These are phyloP conservation scores for Pachymerium ferrugineum DNA, from an alignment of 2,888 invertebrate species.

Conservation along the genomic window DNA sequence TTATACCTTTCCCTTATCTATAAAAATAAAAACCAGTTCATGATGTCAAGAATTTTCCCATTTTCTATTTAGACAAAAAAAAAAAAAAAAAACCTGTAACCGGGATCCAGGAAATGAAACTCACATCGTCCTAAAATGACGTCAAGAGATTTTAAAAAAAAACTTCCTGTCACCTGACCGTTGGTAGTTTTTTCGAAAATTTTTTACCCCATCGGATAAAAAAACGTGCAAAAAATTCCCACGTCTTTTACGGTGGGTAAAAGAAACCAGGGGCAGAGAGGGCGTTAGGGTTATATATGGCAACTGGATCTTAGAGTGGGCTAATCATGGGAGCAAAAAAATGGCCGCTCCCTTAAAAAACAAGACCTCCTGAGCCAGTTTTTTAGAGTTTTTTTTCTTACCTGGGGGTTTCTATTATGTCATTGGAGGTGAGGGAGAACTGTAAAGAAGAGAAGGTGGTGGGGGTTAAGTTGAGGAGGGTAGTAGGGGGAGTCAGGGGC, in stretches of 20 bases:
- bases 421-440: conserved; percentile 14
- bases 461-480: conserved; percentile 1
- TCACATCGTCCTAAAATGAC: background rate
- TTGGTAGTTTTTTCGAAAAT: background rate
- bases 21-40: no score
- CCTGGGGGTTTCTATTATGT: conserved; percentile 18
- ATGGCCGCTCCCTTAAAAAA: conserved; percentile 21
- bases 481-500: background rate
- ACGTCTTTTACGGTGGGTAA: background rate
- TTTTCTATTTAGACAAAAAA: no score
- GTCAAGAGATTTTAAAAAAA: background rate
- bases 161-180: background rate
- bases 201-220: background rate
- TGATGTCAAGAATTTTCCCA: no score
- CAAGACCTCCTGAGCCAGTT: background rate
- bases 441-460: background rate
- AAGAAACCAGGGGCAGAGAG: conserved; percentile 2
- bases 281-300: conserved; percentile 18
- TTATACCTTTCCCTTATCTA: no score
- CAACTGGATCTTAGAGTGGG: conserved; percentile 12
- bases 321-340: conserved; percentile 20
- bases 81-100: no score
- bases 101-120: no score
- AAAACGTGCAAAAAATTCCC: background rate
- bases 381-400: no score